Conservation (phyloP, 2,888 invertebrate species). For the Euphydryas editha region DNA sequence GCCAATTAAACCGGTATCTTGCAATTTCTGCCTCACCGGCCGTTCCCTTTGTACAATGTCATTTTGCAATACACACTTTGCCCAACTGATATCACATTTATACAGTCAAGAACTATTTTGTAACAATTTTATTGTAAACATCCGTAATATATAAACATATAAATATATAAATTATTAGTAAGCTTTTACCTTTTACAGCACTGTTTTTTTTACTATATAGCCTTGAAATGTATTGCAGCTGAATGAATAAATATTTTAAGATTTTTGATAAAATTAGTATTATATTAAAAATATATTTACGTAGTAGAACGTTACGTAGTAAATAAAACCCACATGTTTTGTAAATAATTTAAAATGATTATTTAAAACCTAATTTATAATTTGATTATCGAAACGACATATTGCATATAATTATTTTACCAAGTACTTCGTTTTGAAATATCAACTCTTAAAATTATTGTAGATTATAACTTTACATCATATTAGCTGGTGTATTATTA, state of each 20-base stretch:
- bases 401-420: not conserved
- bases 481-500: not conserved
- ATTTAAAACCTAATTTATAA: not conserved
- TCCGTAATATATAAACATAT: too few relatives aligned
- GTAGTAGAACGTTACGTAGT: too few relatives aligned
- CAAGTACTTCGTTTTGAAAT: not conserved
- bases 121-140: not conserved
- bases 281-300: too few relatives aligned
- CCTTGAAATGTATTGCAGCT: too few relatives aligned
- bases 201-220: too few relatives aligned
- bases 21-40: slow-evolving; percentile 45
- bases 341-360: not conserved
- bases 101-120: slow-evolving; percentile 3
- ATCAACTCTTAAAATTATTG: slow-evolving; percentile 2
- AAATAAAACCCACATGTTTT: too few relatives aligned
- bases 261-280: too few relatives aligned
- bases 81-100: slow-evolving; percentile 25
- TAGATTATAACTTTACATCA: not conserved
- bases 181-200: too few relatives aligned
- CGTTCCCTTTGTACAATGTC: slow-evolving; percentile 44
- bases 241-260: too few relatives aligned
- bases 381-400: not conserved
- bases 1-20: slow-evolving; percentile 51
- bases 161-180: too few relatives aligned
- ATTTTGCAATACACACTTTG: slow-evolving; percentile 38